These are phyloP conservation scores for Pelobates cultripes DNA, from an alignment of 2,797 vertebrate species.

Conservation along the genomic window DNA sequence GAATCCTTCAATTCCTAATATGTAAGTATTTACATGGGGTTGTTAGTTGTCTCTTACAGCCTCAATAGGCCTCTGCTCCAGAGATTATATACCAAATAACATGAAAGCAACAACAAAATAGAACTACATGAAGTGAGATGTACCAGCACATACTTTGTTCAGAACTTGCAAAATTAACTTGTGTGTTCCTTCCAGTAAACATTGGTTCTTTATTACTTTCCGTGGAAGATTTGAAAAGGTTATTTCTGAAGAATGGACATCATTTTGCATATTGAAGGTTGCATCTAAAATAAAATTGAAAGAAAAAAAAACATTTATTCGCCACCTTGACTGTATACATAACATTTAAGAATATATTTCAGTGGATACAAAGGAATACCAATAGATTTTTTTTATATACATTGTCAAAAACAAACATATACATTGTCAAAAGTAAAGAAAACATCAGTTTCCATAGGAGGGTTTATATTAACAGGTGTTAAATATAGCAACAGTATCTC, in stretches of 20 bases:
- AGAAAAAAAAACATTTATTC: no score
- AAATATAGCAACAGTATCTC: no score
- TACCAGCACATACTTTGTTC: constrained; percentile 80
- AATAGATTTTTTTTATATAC: background rate
- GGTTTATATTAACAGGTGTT: no score
- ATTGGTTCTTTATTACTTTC: constrained; percentile 87
- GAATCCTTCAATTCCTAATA: no score
- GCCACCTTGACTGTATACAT: no score
- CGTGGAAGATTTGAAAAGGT: constrained; percentile 77
- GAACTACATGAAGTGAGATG: background rate
- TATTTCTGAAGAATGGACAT: constrained; percentile 63
- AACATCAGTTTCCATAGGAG: no score
- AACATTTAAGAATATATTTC: no score
- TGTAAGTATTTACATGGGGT: background rate
- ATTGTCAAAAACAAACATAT: no score
- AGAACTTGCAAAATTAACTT: constrained; percentile 84
- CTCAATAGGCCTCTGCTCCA: no score
- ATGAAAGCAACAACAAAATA: no score
- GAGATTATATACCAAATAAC: no score
- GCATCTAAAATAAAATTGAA: constrained; percentile 38
- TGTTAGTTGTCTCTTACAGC: background rate
- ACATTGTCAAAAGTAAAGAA: no score
- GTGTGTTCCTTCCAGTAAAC: constrained; percentile 86
- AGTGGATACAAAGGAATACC: background rate
- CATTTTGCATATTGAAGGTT: constrained; percentile 50